Conservation (phyloP, 1,140 invertebrate species). For the Procambarus clarkii region DNA sequence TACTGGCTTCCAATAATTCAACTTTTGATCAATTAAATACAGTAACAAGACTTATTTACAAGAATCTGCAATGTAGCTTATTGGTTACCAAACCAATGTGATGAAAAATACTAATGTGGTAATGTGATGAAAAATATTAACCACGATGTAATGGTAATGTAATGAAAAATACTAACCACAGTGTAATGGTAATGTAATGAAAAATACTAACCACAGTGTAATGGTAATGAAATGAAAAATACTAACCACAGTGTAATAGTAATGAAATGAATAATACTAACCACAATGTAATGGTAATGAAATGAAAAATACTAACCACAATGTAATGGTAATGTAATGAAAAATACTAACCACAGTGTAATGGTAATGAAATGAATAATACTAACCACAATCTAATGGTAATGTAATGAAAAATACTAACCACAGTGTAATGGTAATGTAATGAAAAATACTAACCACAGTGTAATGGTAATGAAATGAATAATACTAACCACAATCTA, state of each 20-base stretch:
- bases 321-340: too few species aligned
- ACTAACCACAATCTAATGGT: background rate
- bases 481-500: conserved; percentile 26
- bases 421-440: background rate
- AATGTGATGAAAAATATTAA: background rate
- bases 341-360: too few species aligned
- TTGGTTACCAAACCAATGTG: background rate
- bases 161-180: too few species aligned
- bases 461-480: background rate
- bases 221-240: background rate
- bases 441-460: too few species aligned
- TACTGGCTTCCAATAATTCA: too few species aligned
- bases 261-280: too few species aligned
- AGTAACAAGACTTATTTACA: background rate
- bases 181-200: too few species aligned
- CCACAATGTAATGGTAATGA: background rate
- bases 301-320: conserved; percentile 23
- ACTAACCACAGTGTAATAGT: background rate
- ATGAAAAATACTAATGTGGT: too few species aligned
- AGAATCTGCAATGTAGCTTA: background rate
- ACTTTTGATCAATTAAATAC: background rate
- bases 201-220: background rate
- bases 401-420: background rate
- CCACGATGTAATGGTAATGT: too few species aligned
- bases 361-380: too few species aligned